These are phyloP conservation scores for Maniola hyperantus DNA, from an alignment of 2,888 invertebrate species.

Conservation along the genomic window DNA sequence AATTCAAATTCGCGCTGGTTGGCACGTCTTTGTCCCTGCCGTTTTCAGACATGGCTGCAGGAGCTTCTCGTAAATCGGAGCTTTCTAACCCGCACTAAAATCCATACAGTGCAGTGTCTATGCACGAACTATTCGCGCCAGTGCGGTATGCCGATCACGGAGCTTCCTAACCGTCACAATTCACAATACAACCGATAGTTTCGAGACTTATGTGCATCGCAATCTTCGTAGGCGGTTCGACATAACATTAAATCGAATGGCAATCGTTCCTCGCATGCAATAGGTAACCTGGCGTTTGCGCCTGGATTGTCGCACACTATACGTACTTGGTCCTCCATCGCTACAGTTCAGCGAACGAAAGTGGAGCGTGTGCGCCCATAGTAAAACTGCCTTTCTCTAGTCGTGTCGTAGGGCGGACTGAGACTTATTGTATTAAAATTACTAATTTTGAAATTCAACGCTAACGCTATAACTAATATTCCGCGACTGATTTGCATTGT, in stretches of 20 bases:
- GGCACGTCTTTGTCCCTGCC: slow-evolving; percentile 61
- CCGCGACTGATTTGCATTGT: slow-evolving; percentile 80
- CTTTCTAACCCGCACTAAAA: slow-evolving; percentile 51
- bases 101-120: slow-evolving; percentile 57
- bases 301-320: slow-evolving; percentile 51
- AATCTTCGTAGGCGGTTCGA: slow-evolving; percentile 64
- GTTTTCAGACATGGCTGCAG: slow-evolving; percentile 39
- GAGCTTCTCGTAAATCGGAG: neutral
- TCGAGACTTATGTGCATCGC: slow-evolving; percentile 69
- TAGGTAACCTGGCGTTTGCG: slow-evolving; percentile 52
- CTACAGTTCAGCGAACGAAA: slow-evolving; percentile 54
- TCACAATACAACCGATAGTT: slow-evolving; percentile 66
- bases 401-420: slow-evolving; percentile 77
- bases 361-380: slow-evolving; percentile 57
- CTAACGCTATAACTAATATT: slow-evolving; percentile 80
- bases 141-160: slow-evolving; percentile 69
- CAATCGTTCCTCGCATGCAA: slow-evolving; percentile 63
- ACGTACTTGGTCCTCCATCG: slow-evolving; percentile 78
- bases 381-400: slow-evolving; percentile 68
- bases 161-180: slow-evolving; percentile 66
- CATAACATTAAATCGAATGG: slow-evolving; percentile 69
- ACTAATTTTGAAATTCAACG: slow-evolving; percentile 79
- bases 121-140: slow-evolving; percentile 62
- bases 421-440: slow-evolving; percentile 79
- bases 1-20: slow-evolving; percentile 59